Evolutionary conservation across 2,888 invertebrate genomes (phyloP), one percentile per base, ranked within the genome.

Genomic region (Metellina segmentata): DNA sequence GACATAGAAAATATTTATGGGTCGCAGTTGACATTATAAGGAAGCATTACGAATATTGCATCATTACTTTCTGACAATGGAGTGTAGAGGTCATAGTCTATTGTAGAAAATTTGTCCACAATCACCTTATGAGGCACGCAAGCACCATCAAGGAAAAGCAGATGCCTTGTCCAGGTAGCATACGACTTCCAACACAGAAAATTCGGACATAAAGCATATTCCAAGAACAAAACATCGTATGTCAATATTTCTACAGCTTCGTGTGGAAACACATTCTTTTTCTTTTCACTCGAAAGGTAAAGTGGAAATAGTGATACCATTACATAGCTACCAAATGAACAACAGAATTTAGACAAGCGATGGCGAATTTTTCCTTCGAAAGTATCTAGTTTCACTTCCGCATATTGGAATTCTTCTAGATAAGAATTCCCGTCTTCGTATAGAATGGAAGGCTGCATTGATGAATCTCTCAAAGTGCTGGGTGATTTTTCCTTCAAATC

Each of bases 231-330:
- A 89, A 89, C 72, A 74, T 75, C 75, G 89, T 75, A 52, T 51
- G 70, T 81, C 89, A 89, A 82, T 34, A 82, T 75, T 75, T 89
- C 81, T 89, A 81, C 75, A 19, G 75, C 81, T 75, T n/a, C 72
- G 72, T 83, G 20, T 49, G 70, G 70, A 70, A 81, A 19, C n/a
- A 61, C 75, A 48, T 75, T 49, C 8, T 52, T 52, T 61, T 81
- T 53, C 20, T 34, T 48, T 75, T 48, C 61, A 61, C 1, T 1
- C 13, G 61, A 13, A 61, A 61, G 34, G 34, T 34, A 34, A 34
- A 34, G 34, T 34, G 34, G 34, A 34, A 34, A 34, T 34, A 34
- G 34, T 34, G 34, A 34, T 34, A 34, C 34, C 34, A 34, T 34
- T 34, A 34, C 34, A 4, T 34, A 34, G 34, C 34, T 1, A 4